Conservation (phyloP, 2,888 invertebrate genomes). For the Chrysomela aeneicollis region DNA sequence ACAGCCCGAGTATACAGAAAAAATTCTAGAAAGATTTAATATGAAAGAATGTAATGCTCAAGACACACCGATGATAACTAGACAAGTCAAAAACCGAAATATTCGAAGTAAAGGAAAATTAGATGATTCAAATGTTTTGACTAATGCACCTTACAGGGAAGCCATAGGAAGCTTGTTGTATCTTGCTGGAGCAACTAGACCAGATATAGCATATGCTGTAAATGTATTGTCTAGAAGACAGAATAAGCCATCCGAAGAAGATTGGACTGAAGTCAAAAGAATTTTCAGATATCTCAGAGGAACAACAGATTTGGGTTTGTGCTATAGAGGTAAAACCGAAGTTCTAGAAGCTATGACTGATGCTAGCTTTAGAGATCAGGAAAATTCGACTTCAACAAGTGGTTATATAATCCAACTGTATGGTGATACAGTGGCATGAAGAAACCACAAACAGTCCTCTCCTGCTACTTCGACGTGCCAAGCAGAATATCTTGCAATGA, state of each 20-base stretch:
- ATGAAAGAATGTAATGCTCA: constrained; percentile 12
- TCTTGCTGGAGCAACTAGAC: constrained; percentile 34
- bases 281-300: constrained; percentile 24
- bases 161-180: constrained; percentile 42
- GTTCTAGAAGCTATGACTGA: constrained; percentile 7
- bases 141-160: constrained; percentile 33
- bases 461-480: constrained; percentile 15
- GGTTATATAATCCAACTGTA: constrained; percentile 22
- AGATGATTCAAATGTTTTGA: too few species aligned
- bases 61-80: not conserved
- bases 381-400: constrained; percentile 21
- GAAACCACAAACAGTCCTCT: constrained; percentile 13
- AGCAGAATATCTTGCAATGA: constrained; percentile 21
- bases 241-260: constrained; percentile 16
- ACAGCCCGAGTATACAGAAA: constrained; percentile 20
- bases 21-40: constrained; percentile 21
- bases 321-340: constrained; percentile 1
- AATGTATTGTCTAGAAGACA: constrained; percentile 18
- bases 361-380: constrained; percentile 6
- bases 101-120: too few species aligned
- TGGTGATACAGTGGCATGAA: constrained; percentile 14
- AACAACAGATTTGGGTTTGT: constrained; percentile 20
- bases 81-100: constrained; percentile 6
- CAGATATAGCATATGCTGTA: constrained; percentile 32
- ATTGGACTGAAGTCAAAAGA: too few species aligned